Conservation (phyloP, 1,140 invertebrate species). For the Drosophila melanogaster region DNA sequence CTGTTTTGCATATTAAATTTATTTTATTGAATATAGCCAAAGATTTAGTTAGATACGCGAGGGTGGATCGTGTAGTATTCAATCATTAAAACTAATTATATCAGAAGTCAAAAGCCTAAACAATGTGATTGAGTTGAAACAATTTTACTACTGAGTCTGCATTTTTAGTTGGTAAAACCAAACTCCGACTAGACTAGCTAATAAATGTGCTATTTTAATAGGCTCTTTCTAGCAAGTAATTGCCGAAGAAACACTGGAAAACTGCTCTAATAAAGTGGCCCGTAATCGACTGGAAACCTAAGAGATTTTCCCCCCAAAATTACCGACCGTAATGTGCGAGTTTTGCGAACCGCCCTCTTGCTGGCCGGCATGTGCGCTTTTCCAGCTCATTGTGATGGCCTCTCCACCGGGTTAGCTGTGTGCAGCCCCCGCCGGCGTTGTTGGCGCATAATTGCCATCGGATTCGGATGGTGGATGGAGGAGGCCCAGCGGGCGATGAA, state of each 20-base stretch:
- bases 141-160: too few species aligned
- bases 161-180: too few species aligned
- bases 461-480: slow-evolving; percentile 51
- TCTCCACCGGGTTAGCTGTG: slow-evolving; percentile 1
- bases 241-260: too few species aligned
- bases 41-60: slow-evolving; percentile 60
- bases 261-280: too few species aligned
- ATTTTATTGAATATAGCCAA: slow-evolving; percentile 76
- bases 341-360: slow-evolving; percentile 28
- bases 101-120: too few species aligned
- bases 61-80: slow-evolving; percentile 9
- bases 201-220: too few species aligned
- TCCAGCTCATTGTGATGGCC: slow-evolving; percentile 26
- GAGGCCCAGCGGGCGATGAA: slow-evolving; percentile 75
- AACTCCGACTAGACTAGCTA: too few species aligned
- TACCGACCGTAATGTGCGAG: not conserved
- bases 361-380: slow-evolving; percentile 15
- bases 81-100: too few species aligned
- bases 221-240: too few species aligned
- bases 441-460: slow-evolving; percentile 64
- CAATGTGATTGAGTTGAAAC: too few species aligned
- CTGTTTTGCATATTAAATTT: slow-evolving; percentile 83
- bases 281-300: not conserved
- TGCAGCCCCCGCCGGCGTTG: not conserved
- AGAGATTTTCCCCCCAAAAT: not conserved